Base-by-base conservation (phyloP, 2,888 invertebrate genomes). In the Leucania comma region DNA sequence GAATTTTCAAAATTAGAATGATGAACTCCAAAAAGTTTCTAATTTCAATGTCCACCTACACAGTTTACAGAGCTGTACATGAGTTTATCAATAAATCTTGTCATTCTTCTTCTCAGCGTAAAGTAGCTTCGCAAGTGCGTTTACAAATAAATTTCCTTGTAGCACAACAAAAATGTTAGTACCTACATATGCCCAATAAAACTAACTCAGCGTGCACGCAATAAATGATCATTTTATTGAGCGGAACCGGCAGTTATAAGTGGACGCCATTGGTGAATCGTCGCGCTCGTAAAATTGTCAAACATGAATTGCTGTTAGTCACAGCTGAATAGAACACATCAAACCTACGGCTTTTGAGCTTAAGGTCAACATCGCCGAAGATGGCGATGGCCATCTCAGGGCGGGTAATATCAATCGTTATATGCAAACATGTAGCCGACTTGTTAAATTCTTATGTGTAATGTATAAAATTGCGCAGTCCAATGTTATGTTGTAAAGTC, bases 211-310 rank as follows among this genome's bases (percentile, higher is more conserved):
- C 70, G 72, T 78, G 72, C 61, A 63, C 56, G 81, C 80, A 86
- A 87, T 86, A 85, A 87, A 86, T 84, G 86, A 87, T 86, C 75
- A 85, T 88, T 90, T 90, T 89, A 90, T 89, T 88, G 88, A 89
- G 86, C 90, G 89, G 88, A 87, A 86, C 88, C 80, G 80, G 78
- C 87, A 83, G 86, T 85, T 88, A 87, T 81, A 79, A 80, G 78
- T 82, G 76, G 82, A 83, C 83, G 76, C 84, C 84, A 86, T 84
- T 87, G 85, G 83, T 79, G 85, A 86, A 87, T 90, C 82, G 80
- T 70, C 82, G 77, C 82, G 80, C 82, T 88, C 89, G 85, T 90
- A 90, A 90, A 89, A 80, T 84, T 81, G 84, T 86, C 84, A 83
- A 86, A 86, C 83, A 84, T 87, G 86, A 83, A 88, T 85, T 86